Evolutionary conservation across 2,797 vertebrate species (phyloP).

Genomic region (Centroberyx gerrardi): DNA sequence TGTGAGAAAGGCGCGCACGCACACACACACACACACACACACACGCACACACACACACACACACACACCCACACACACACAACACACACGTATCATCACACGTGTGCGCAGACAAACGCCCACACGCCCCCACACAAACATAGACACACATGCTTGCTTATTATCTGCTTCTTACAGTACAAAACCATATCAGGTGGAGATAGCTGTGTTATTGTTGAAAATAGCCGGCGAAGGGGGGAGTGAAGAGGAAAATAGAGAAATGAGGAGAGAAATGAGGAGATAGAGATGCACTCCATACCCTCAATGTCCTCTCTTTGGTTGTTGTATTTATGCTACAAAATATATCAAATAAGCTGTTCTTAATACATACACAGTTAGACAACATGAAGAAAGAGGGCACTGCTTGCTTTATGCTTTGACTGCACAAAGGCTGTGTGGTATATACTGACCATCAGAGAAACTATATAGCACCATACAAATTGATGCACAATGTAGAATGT

Average conservation of each 20-base stretch:
- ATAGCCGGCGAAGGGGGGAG: conserved; percentile 7
- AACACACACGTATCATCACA: too few relatives aligned
- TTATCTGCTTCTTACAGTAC: conserved; percentile 89
- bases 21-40: not conserved
- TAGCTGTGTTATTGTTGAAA: conserved; percentile 71
- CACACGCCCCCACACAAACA: not conserved
- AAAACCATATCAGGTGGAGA: conserved; percentile 84
- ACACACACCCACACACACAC: conserved; percentile 5
- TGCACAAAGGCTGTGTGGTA: not conserved
- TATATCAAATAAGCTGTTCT: not conserved
- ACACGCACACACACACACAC: conserved; percentile 18
- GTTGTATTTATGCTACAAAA: too few relatives aligned
- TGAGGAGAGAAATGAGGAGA: not conserved
- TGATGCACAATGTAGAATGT: conserved; percentile 75
- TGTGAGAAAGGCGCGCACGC: conserved; percentile 33
- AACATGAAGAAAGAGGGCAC: not conserved
- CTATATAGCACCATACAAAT: conserved; percentile 19
- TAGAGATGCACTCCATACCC: conserved; percentile 36
- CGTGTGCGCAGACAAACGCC: not conserved
- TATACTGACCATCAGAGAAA: not conserved
- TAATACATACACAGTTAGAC: not conserved
- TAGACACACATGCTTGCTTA: conserved; percentile 65
- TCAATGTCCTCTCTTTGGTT: conserved; percentile 27
- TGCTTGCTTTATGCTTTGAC: conserved; percentile 17
- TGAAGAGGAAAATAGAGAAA: conserved; percentile 32